phyloP scores from a whole-genome alignment of 2,888 invertebrate species.

The Cremastobaeus sp. region DNA sequence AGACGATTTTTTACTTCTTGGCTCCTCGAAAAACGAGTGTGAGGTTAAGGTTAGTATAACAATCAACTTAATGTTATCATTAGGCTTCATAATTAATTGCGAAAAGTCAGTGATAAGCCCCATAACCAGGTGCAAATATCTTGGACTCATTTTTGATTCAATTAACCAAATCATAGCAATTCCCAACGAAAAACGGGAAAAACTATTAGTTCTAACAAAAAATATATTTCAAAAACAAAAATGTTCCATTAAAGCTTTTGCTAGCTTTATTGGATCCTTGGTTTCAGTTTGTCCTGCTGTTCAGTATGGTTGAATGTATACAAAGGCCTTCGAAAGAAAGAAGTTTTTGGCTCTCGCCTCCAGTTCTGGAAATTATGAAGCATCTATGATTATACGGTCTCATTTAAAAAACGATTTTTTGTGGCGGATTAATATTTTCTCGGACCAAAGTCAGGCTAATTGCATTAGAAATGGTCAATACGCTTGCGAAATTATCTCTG shows the following conservation, averaged over 20 bases:
- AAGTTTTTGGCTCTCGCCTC: conserved; percentile 26
- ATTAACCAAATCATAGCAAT: too few relatives aligned
- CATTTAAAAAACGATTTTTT: conserved; percentile 7
- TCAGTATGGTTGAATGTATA: conserved; percentile 31
- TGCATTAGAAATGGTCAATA: neutral
- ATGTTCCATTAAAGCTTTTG: conserved; percentile 20
- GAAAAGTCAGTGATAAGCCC: conserved; percentile 20
- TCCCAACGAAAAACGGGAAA: neutral
- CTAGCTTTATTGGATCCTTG: conserved; percentile 38
- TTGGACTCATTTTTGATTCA: too few relatives aligned
- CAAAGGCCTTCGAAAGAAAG: conserved; percentile 25
- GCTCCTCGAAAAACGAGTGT: neutral
- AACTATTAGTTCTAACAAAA: neutral
- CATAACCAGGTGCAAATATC: too few relatives aligned
- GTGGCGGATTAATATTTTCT: conserved; percentile 16
- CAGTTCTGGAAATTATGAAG: neutral
- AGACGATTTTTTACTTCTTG: conserved; percentile 19
- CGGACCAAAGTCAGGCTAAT: neutral
- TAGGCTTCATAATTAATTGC: conserved; percentile 24
- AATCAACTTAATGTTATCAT: neutral
- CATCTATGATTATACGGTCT: neutral
- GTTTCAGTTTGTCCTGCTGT: conserved; percentile 47
- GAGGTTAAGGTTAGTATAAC: conserved; percentile 1
- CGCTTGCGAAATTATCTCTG: conserved; percentile 17
- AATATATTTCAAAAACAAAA: neutral